Percentiles rank a stretch among this genome's conserved stretches.
These are phyloP conservation scores for Urophycis tenuis DNA, from an alignment of 2,797 vertebrate genomes.

Conservation along the genomic window DNA sequence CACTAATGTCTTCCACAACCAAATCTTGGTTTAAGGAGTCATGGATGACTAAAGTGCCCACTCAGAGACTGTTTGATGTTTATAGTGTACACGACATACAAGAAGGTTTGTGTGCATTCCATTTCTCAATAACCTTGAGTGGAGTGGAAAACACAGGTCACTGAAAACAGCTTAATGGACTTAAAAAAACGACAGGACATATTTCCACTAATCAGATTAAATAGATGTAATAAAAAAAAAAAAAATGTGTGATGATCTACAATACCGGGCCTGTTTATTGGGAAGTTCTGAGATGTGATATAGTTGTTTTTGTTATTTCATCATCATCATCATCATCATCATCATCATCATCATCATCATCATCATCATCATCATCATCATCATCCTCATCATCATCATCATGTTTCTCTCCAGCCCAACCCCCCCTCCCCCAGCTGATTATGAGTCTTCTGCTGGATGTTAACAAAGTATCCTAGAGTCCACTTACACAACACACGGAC, in stretches of 20 bases:
- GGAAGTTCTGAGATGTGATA: neutral
- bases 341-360: neutral
- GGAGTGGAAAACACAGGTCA: neutral
- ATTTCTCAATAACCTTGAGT: neutral
- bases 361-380: neutral
- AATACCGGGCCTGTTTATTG: neutral
- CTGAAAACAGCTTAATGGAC: neutral
- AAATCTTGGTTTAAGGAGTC: neutral
- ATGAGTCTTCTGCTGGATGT: slow-evolving; percentile 21
- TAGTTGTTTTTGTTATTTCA: neutral
- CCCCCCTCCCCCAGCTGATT: neutral
- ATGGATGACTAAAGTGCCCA: neutral
- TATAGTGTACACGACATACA: neutral
- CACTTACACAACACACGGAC: slow-evolving; percentile 24
- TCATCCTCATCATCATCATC: neutral
- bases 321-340: neutral
- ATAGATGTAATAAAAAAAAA: neutral
- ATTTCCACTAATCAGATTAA: neutral
- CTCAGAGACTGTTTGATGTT: neutral
- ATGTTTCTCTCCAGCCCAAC: neutral
- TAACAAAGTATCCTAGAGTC: slow-evolving; percentile 34
- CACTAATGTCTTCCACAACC: neutral
- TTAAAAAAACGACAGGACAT: neutral
- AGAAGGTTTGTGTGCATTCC: neutral
- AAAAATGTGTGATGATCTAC: too few relatives aligned